phyloP scores from a whole-genome alignment of 92 coral and sea anemone genomes.

The Bergia puertoricense region DNA sequence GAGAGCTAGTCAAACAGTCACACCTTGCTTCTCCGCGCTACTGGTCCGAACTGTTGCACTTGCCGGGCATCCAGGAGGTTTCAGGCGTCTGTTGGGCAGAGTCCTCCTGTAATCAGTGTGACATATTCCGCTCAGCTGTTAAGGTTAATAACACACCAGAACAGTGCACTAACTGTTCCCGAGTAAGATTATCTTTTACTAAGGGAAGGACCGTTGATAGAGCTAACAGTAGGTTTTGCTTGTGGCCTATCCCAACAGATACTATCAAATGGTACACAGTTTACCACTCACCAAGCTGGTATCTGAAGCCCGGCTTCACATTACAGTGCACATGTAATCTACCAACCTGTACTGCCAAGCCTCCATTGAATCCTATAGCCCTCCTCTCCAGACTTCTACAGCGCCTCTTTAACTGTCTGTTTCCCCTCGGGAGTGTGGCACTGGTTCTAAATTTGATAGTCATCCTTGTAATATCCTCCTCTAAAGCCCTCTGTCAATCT shows the following conservation, averaged over 20 bases:
- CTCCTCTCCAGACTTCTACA: background rate
- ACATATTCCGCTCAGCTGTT: background rate
- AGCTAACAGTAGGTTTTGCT: background rate
- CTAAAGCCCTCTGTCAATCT: background rate
- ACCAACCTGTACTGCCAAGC: background rate
- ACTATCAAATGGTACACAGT: background rate
- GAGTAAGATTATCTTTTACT: background rate
- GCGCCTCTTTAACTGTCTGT: background rate
- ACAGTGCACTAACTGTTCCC: background rate
- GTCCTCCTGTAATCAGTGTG: background rate
- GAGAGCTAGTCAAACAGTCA: background rate
- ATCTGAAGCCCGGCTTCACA: background rate
- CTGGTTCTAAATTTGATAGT: background rate
- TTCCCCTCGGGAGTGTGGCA: background rate
- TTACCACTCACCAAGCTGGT: background rate
- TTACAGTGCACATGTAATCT: background rate
- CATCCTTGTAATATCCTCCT: background rate
- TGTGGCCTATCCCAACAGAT: background rate
- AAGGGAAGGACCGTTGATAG: background rate
- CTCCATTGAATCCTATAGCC: background rate
- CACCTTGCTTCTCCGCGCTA: background rate
- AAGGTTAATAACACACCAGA: background rate
- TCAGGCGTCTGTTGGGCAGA: background rate
- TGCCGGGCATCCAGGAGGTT: background rate
- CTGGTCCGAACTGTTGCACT: background rate